A percentile compares a stretch with the other conserved stretches of the same genome.
Evolutionary conservation across 2,113 vertebrate species (phyloP).

Genomic region (Caranx ignobilis): DNA sequence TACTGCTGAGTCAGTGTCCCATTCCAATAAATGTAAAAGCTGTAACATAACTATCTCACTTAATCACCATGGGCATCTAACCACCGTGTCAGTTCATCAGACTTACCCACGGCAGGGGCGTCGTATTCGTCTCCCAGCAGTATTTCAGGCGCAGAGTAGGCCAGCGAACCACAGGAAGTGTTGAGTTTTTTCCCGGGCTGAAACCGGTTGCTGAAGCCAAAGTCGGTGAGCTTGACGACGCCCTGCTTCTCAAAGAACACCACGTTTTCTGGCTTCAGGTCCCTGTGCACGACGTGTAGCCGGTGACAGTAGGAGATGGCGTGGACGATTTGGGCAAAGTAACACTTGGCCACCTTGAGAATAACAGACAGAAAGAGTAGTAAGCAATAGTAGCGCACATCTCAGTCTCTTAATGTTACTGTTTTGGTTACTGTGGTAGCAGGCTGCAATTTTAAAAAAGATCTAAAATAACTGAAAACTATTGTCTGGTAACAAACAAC

Average conservation of each 20-base stretch:
- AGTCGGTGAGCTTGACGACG: constrained; percentile 98
- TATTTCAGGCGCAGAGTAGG: constrained; percentile 97
- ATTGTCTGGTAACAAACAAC: no score
- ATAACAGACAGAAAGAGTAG: background rate
- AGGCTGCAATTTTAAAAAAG: background rate
- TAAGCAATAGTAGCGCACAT: no score
- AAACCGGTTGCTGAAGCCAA: constrained; percentile 99
- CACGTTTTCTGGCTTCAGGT: constrained; percentile 98
- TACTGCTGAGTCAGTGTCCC: background rate
- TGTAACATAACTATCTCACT: background rate
- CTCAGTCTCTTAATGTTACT: background rate
- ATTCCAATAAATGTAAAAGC: constrained; percentile 3
- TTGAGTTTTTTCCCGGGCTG: constrained; percentile 95
- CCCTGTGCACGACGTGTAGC: constrained; percentile 97
- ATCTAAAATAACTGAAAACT: background rate
- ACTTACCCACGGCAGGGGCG: constrained; percentile 92
- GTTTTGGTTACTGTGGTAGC: background rate
- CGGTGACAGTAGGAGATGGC: constrained; percentile 99
- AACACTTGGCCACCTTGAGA: constrained; percentile 93
- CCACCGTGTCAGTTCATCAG: background rate
- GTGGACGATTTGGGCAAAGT: constrained; percentile 98
- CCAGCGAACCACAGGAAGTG: constrained; percentile 97
- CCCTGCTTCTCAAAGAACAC: constrained; percentile 99
- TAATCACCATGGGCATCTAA: background rate
- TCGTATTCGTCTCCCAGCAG: constrained; percentile 98